These are phyloP conservation scores for Rousettus madagascariensis DNA, from an alignment of 2,797 vertebrate genomes.

Conservation along the genomic window DNA sequence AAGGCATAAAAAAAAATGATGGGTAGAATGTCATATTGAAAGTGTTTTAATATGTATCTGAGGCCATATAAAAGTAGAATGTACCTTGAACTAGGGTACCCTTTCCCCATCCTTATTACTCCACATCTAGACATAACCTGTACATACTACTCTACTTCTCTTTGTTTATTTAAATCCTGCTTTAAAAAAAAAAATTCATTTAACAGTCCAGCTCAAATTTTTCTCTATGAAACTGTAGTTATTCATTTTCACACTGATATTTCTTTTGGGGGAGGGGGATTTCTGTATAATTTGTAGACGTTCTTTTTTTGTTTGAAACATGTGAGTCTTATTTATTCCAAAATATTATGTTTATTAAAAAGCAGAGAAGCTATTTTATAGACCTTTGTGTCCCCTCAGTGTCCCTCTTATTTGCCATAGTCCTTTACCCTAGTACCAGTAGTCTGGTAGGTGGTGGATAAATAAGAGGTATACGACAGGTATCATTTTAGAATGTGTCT, in stretches of 20 bases:
- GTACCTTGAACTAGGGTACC: neutral
- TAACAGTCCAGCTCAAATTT: neutral
- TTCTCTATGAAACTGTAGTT: neutral
- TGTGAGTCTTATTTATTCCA: neutral
- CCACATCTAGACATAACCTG: neutral
- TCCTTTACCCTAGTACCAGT: neutral
- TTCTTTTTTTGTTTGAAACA: constrained; percentile 10
- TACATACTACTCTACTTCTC: neutral
- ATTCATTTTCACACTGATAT: neutral
- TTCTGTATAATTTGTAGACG: neutral
- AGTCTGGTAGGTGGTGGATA: neutral
- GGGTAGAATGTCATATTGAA: neutral
- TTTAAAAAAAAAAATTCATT: neutral
- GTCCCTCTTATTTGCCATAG: neutral
- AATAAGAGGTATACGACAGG: neutral
- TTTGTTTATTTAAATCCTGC: neutral
- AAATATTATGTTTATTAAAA: neutral
- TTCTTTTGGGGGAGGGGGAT: neutral
- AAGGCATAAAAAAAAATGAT: neutral
- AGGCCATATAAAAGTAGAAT: neutral
- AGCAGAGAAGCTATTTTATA: constrained; percentile 17
- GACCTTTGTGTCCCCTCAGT: neutral
- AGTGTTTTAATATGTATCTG: neutral
- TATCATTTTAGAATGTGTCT: neutral
- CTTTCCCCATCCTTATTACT: neutral